Conservation (phyloP, 2,113 vertebrate genomes). For the Microcebus griseorufus region DNA sequence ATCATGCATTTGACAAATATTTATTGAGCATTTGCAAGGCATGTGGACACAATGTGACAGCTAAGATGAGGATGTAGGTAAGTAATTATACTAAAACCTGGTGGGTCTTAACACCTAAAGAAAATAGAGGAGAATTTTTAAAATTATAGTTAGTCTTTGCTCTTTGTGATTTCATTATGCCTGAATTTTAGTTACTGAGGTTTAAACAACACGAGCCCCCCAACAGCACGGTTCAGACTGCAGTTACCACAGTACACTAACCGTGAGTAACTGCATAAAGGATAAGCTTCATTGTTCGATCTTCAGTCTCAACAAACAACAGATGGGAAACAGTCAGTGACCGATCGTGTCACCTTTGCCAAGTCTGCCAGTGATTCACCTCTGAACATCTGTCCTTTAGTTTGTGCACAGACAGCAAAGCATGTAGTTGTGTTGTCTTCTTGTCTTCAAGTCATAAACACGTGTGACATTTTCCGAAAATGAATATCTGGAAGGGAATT, state of each 20-base stretch:
- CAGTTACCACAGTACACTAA: background rate
- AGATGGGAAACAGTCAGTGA: background rate
- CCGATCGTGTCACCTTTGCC: background rate
- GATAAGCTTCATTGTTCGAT: background rate
- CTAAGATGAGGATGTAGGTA: background rate
- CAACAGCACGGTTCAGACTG: background rate
- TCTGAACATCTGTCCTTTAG: background rate
- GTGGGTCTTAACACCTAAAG: background rate
- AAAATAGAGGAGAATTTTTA: background rate
- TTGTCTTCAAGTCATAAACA: background rate
- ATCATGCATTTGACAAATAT: background rate
- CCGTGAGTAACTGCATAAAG: background rate
- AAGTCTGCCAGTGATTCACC: background rate
- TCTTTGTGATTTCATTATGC: background rate
- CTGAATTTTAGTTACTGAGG: background rate
- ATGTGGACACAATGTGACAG: background rate
- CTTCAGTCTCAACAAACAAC: background rate
- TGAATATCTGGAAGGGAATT: background rate
- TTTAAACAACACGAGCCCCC: background rate
- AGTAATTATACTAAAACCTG: background rate
- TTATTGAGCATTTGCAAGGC: background rate
- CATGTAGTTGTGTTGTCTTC: background rate
- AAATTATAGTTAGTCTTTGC: background rate
- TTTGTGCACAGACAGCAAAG: background rate
- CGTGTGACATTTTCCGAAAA: background rate